Base-by-base conservation (phyloP, 2,113 vertebrate species). In the Apteryx owenii region DNA sequence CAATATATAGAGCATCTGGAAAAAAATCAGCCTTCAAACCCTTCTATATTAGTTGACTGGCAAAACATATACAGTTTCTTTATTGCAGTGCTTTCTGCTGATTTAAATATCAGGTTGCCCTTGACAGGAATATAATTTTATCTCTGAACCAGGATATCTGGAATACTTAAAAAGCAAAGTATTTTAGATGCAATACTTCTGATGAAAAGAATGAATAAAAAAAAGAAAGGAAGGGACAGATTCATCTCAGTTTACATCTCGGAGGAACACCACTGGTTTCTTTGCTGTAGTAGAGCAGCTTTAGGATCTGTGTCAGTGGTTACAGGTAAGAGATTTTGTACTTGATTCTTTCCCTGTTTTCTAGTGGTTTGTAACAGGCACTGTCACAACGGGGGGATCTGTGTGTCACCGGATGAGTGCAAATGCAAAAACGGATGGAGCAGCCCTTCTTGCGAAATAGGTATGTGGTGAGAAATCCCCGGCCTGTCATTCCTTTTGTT, bases 331-430 rank as follows among this genome's bases (percentile, higher is more conserved):
- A 79, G 46, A 75, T 60, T 48, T 46, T 66, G 36, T 26, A 29
- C 18, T 42, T 33, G 11, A 54, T 51, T 16, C 53, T 83, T 56
- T 56, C 25, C 3, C 31, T 95, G 10, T 90, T 94, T 95, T 92
- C 12, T 61, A 99, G 98, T 98, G 98, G 98, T 98, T 75, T 99
- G 98, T 70, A 98, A 79, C 87, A 98, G 93, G 31, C 98, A 99
- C 96, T 99, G 98, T 95, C 98, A 98, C 90, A 98, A 99, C 1
- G 97, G 98, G 5, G 98, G 98, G 25, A 95, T 95, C 69, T 99
- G 98, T 61, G 92, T 97, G 36, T 98, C 98, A 6, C 98, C 98
- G 0, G 98, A 99, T 7, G 95, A 98, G 95, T 99, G 99, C 70
- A 77, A 58, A 64, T 98, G 98, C 96, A 96, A 78, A 20, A 58